Evolutionary conservation across 2,888 invertebrate species (phyloP).

Genomic region (Luperina nickerlii): DNA sequence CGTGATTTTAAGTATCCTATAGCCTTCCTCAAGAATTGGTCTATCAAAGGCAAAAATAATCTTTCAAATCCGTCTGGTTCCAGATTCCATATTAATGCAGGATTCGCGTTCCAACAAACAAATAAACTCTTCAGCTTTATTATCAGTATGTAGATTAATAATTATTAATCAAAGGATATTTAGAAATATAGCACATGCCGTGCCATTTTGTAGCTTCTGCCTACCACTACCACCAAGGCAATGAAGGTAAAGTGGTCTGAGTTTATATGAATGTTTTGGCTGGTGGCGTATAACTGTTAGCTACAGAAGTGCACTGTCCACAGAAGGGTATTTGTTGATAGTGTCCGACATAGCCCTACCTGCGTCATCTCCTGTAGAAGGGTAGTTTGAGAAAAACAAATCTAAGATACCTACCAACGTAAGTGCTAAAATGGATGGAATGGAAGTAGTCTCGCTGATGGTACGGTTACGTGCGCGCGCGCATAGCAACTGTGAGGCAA

Average conservation of each 20-base stretch:
- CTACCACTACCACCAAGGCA: neutral
- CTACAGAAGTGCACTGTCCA: neutral
- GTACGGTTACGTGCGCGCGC: conserved; percentile 29
- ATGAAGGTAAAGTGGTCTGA: neutral
- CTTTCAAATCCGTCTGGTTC: neutral
- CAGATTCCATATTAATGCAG: neutral
- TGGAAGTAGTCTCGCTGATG: conserved; percentile 18
- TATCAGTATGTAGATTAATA: too few relatives aligned
- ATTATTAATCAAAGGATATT: neutral
- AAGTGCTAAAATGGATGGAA: neutral
- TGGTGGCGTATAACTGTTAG: neutral
- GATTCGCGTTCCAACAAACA: neutral
- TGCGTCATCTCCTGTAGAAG: neutral
- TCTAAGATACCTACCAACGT: neutral
- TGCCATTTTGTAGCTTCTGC: neutral
- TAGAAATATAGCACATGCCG: neutral
- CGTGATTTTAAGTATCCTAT: too few relatives aligned
- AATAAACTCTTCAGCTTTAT: neutral
- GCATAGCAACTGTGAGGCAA: conserved; percentile 64
- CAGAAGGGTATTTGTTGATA: neutral
- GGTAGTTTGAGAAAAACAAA: neutral
- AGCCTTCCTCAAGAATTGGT: too few relatives aligned
- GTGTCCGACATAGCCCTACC: neutral
- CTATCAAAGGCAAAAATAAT: too few relatives aligned
- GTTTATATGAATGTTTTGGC: too few relatives aligned